Evolutionary conservation across 92 coral and sea anemone genomes (phyloP).

Genomic region (Chrysogorgia sp.): DNA sequence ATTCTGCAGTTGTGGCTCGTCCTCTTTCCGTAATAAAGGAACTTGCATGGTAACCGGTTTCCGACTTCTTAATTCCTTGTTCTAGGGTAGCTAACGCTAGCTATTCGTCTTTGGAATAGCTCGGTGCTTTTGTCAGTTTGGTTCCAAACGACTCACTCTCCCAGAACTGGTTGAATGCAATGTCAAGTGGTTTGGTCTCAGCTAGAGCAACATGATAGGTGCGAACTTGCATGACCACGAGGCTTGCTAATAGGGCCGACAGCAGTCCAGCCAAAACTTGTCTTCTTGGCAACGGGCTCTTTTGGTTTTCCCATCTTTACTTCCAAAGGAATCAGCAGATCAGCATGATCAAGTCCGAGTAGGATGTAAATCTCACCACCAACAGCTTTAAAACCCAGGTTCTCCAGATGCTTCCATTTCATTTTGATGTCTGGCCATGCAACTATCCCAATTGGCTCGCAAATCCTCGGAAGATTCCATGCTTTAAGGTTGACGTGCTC

Average conservation of each 20-base stretch:
- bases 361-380: slow-evolving; percentile 45
- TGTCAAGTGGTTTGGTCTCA: slow-evolving; percentile 44
- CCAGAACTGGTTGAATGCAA: slow-evolving; percentile 65
- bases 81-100: slow-evolving; percentile 57
- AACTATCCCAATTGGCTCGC: slow-evolving; percentile 8
- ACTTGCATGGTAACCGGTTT: slow-evolving; percentile 54
- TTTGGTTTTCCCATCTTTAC: slow-evolving; percentile 33
- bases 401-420: slow-evolving; percentile 32
- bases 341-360: slow-evolving; percentile 38
- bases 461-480: slow-evolving; percentile 24
- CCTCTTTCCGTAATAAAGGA: slow-evolving; percentile 59
- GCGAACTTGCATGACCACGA: no score
- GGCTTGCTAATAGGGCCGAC: slow-evolving; percentile 55
- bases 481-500: slow-evolving; percentile 17
- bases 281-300: slow-evolving; percentile 35
- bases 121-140: slow-evolving; percentile 32
- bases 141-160: slow-evolving; percentile 62
- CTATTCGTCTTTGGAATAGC: slow-evolving; percentile 53
- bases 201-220: slow-evolving; percentile 40
- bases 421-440: slow-evolving; percentile 42
- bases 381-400: slow-evolving; percentile 12
- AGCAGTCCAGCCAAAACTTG: slow-evolving; percentile 69
- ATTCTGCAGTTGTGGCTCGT: slow-evolving; percentile 51
- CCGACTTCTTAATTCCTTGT: slow-evolving; percentile 38
- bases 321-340: slow-evolving; percentile 40